Evolutionary conservation across 2,888 invertebrate species (phyloP).

Genomic region (Calliphora vomitoria): DNA sequence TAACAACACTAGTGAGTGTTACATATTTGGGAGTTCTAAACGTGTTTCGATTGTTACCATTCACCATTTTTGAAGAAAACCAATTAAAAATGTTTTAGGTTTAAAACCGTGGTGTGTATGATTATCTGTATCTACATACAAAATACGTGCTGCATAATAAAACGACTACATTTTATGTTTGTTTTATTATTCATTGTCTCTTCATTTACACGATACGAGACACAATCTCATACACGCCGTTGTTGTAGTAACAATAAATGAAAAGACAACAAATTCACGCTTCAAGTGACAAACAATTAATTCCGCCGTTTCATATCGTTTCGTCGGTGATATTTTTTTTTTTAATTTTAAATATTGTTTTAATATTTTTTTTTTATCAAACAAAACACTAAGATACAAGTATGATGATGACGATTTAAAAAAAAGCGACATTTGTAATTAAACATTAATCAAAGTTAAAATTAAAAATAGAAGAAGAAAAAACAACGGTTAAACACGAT

Average conservation of each 20-base stretch:
- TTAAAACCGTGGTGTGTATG: neutral
- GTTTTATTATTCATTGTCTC: constrained; percentile 32
- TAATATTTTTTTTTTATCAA: neutral
- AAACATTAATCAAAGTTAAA: constrained; percentile 24
- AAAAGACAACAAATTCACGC: constrained; percentile 57
- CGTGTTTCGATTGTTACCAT: neutral
- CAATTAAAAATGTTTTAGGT: constrained; percentile 49
- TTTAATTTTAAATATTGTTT: constrained; percentile 1
- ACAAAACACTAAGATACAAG: neutral
- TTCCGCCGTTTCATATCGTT: constrained; percentile 49
- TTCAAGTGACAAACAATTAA: constrained; percentile 69
- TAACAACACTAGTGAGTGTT: neutral
- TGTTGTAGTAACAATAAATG: neutral
- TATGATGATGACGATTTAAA: neutral
- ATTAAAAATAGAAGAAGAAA: neutral
- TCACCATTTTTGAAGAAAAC: constrained; percentile 26
- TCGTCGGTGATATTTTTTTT: neutral
- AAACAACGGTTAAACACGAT: constrained; percentile 39
- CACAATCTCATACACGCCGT: neutral
- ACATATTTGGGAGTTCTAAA: constrained; percentile 25
- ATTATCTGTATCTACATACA: neutral
- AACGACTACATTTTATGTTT: constrained; percentile 3
- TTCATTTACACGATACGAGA: constrained; percentile 15
- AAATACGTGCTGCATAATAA: neutral
- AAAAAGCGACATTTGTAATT: constrained; percentile 27